Evolutionary conservation across 1,140 invertebrate genomes (phyloP).

Genomic region (Monochamus saltuarius): DNA sequence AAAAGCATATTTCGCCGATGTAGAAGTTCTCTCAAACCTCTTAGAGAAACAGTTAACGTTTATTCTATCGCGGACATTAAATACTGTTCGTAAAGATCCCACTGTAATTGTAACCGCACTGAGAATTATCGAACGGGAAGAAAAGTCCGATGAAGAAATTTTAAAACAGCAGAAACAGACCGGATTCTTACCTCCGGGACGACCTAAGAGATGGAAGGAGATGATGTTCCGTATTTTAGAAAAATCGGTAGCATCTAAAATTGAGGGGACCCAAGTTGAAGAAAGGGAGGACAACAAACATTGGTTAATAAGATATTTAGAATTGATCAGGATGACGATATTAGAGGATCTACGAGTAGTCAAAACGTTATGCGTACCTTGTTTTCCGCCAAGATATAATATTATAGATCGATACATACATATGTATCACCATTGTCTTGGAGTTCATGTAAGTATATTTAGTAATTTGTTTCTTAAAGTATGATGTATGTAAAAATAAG

Average conservation of each 20-base stretch:
- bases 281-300: constrained; percentile 89
- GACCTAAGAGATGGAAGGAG: constrained; percentile 90
- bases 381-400: constrained; percentile 94
- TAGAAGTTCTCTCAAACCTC: constrained; percentile 86
- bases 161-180: constrained; percentile 75
- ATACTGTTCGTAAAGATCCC: constrained; percentile 92
- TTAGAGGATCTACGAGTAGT: constrained; percentile 91
- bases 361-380: constrained; percentile 88
- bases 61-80: constrained; percentile 85
- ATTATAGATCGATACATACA: constrained; percentile 88
- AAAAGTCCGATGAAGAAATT: constrained; percentile 84
- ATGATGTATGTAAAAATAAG: background rate
- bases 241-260: constrained; percentile 77
- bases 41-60: constrained; percentile 90
- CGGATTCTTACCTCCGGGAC: constrained; percentile 88
- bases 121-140: constrained; percentile 95
- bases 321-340: constrained; percentile 81
- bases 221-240: constrained; percentile 84
- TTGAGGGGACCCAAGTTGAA: constrained; percentile 90
- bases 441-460: constrained; percentile 70
- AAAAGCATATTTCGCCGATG: constrained; percentile 95
- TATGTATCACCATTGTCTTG: constrained; percentile 92
- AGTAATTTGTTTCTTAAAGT: background rate
- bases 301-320: constrained; percentile 82
- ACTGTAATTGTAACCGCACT: constrained; percentile 94